Base-by-base conservation (phyloP, 2,797 vertebrate species). In the Gadopsis bispinosus region DNA sequence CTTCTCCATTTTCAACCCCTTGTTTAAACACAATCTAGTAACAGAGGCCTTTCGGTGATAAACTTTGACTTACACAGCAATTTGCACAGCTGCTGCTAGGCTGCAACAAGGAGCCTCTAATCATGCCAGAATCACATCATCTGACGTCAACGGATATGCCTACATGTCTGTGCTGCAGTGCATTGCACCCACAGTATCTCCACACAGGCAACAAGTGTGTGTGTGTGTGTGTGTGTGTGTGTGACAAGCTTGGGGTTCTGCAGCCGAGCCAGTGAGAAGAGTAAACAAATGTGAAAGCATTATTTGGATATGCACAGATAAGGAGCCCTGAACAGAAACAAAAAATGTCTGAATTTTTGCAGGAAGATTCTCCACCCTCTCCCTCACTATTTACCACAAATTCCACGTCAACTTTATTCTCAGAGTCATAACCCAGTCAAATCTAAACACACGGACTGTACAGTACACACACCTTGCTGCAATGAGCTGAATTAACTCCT, bases 51-150 rank as follows among this genome's bases (percentile, higher is more conserved):
- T 73, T 45, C 1, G 71, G 51, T 29, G 51, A 54, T 50, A 26
- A 74, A 69, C 63, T 72, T n/a, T 63, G 60, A 69, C 37, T 56
- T n/a, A 4, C n/a, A 35, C 16, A 39, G 54, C 51, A 13, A 35
- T 45, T 63, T 59, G 33, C 20, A 43, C 64, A 53, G 58, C 66
- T 77, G 61, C 33, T 4, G 14, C 45, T 13, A 20, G 37, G 31
- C 55, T 58, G 50, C 60, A 39, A 39, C 43, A 35, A 31, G 4
- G 10, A 63, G 43, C 33, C 55, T 78, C 48, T 69, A 5, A 70
- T 35, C 39, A 45, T 16, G 58, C 14, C 11, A 22, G 55, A 26
- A 22, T 67, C 16, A 47, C 35, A 47, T n/a, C 20, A 56, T 61
- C 43, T 47, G 12, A 73, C 3, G 9, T 69, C 63, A 76, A 55